phyloP scores from a whole-genome alignment of 1,140 invertebrate species.

The Neuroterus valhalla region DNA sequence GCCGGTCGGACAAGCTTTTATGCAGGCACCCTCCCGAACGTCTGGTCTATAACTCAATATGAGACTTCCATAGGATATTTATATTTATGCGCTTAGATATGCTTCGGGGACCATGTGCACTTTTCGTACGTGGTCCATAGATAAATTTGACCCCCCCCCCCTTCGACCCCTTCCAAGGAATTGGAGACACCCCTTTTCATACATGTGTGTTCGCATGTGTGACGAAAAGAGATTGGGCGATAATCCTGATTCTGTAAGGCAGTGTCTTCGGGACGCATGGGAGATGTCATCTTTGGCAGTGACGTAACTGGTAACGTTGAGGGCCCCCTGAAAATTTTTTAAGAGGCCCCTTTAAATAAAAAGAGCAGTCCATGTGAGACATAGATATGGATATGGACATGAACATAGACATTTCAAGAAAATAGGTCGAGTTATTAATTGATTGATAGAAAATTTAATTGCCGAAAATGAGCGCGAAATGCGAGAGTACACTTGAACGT shows the following conservation, averaged over 20 bases:
- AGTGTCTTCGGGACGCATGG: slow-evolving; percentile 6
- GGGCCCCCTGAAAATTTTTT: no score
- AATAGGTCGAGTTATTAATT: no score
- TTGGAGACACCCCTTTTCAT: background rate
- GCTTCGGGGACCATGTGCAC: slow-evolving; percentile 30
- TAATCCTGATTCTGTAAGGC: slow-evolving; percentile 46
- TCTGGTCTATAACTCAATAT: slow-evolving; percentile 33
- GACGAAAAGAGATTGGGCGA: slow-evolving; percentile 41
- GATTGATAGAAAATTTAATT: no score
- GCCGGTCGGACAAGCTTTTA: slow-evolving; percentile 50
- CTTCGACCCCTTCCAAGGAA: slow-evolving; percentile 1
- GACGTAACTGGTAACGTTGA: no score
- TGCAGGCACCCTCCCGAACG: slow-evolving; percentile 44
- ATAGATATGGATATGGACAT: no score
- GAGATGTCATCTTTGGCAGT: background rate
- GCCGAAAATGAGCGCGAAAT: no score
- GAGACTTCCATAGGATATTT: slow-evolving; percentile 46
- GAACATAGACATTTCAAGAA: no score
- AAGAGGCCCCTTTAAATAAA: no score
- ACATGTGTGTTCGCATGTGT: background rate
- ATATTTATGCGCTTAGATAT: slow-evolving; percentile 52
- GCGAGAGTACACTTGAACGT: no score
- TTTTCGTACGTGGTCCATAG: slow-evolving; percentile 27
- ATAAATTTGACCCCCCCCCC: background rate
- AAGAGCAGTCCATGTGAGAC: no score